A percentile compares a stretch with the other conserved stretches of the same genome.
Conservation (phyloP, 2,113 vertebrate species). For the Strix uralensis region DNA sequence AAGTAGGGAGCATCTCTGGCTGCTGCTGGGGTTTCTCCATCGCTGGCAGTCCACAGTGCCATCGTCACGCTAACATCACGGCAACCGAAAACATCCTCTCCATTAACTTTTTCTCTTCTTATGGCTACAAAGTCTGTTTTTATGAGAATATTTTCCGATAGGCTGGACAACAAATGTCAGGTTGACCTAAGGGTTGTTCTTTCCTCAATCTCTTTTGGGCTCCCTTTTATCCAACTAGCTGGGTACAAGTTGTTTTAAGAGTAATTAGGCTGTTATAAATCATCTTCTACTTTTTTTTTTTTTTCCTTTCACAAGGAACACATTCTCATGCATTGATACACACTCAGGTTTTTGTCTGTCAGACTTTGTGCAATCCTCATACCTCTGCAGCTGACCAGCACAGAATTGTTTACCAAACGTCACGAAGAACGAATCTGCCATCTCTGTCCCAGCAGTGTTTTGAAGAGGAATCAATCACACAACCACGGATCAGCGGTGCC, state of each 20-base stretch:
- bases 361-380: background rate
- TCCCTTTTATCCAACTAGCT: background rate
- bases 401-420: background rate
- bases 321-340: background rate
- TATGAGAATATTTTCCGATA: background rate
- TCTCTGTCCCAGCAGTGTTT: background rate
- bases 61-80: background rate
- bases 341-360: background rate
- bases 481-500: fast-evolving
- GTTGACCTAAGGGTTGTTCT: slow-evolving; percentile 30
- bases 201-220: background rate
- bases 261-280: background rate
- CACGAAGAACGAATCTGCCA: background rate
- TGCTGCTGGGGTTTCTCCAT: background rate
- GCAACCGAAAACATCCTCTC: background rate
- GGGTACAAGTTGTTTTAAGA: slow-evolving; percentile 33
- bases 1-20: background rate
- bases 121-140: background rate
- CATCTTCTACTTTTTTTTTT: background rate
- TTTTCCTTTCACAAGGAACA: background rate
- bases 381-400: background rate
- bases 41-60: fast-evolving
- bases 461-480: fast-evolving
- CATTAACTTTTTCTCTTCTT: background rate
- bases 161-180: slow-evolving; percentile 39